Conservation (phyloP, 2,888 invertebrate genomes). For the Lampropteryx suffumata region DNA sequence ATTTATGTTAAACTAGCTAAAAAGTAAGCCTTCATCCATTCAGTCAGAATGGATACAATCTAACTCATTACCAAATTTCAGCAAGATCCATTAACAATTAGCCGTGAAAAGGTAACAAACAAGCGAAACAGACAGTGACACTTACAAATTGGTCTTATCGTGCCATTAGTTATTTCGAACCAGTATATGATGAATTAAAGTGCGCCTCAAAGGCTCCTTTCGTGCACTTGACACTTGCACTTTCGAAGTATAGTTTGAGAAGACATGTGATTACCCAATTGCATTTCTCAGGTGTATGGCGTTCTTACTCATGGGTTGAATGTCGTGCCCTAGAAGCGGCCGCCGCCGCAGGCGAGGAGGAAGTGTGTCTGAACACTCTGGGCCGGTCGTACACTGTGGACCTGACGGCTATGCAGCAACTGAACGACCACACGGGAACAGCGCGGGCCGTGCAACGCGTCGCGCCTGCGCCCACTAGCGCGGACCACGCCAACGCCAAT, state of each 20-base stretch:
- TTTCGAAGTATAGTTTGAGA: neutral
- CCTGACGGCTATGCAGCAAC: slow-evolving; percentile 98
- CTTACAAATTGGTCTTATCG: no score
- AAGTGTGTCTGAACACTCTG: slow-evolving; percentile 95
- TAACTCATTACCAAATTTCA: no score
- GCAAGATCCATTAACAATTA: no score
- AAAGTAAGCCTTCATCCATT: no score
- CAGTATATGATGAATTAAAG: no score
- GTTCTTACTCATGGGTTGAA: slow-evolving; percentile 96
- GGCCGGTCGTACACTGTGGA: slow-evolving; percentile 98
- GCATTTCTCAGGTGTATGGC: slow-evolving; percentile 86
- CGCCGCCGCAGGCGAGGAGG: slow-evolving; percentile 96
- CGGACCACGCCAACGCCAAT: slow-evolving; percentile 41
- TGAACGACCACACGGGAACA: slow-evolving; percentile 98
- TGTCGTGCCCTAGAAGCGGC: slow-evolving; percentile 97
- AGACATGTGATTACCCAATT: slow-evolving; percentile 6
- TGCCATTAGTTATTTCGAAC: no score
- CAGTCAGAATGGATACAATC: no score
- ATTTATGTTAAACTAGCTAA: no score
- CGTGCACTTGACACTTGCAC: no score
- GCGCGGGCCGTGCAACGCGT: slow-evolving; percentile 95
- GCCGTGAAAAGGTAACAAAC: no score
- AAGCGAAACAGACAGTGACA: no score
- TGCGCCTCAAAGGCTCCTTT: no score
- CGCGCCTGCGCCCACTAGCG: slow-evolving; percentile 69